These are phyloP conservation scores for Agelastica alni DNA, from an alignment of 2,888 invertebrate species.

Conservation along the genomic window DNA sequence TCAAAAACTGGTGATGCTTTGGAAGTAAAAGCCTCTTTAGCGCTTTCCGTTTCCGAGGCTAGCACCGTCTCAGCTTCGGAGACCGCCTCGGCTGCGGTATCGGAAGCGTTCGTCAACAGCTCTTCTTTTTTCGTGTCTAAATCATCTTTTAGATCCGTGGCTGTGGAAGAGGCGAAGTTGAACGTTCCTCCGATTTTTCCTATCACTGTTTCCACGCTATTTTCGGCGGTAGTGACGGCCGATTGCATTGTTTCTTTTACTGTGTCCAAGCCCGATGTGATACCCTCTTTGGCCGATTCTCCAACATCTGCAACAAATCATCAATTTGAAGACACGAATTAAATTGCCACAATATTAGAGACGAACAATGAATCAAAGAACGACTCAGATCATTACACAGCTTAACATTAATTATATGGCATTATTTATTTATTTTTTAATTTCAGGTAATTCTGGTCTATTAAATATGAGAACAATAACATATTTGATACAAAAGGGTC, in stretches of 20 bases:
- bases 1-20: slow-evolving; percentile 36
- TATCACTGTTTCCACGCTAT: slow-evolving; percentile 48
- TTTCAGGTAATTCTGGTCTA: no score
- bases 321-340: background rate
- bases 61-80: slow-evolving; percentile 52
- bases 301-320: slow-evolving; percentile 46
- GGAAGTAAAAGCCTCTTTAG: slow-evolving; percentile 34
- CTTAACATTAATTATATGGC: no score
- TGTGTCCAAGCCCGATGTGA: slow-evolving; percentile 47
- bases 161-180: slow-evolving; percentile 41
- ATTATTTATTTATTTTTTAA: no score
- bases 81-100: slow-evolving; percentile 46
- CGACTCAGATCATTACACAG: no score
- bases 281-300: slow-evolving; percentile 47
- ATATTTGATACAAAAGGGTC: no score
- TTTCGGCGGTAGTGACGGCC: slow-evolving; percentile 49
- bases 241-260: slow-evolving; percentile 50
- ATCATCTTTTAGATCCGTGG: slow-evolving; percentile 40
- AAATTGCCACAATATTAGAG: no score
- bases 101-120: slow-evolving; percentile 40
- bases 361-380: no score
- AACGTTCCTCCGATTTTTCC: slow-evolving; percentile 51
- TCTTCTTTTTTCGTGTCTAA: slow-evolving; percentile 42
- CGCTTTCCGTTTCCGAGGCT: slow-evolving; percentile 47
- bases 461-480: no score